These are phyloP conservation scores for Hypanus sabinus DNA, from an alignment of 2,113 vertebrate genomes.

Conservation along the genomic window DNA sequence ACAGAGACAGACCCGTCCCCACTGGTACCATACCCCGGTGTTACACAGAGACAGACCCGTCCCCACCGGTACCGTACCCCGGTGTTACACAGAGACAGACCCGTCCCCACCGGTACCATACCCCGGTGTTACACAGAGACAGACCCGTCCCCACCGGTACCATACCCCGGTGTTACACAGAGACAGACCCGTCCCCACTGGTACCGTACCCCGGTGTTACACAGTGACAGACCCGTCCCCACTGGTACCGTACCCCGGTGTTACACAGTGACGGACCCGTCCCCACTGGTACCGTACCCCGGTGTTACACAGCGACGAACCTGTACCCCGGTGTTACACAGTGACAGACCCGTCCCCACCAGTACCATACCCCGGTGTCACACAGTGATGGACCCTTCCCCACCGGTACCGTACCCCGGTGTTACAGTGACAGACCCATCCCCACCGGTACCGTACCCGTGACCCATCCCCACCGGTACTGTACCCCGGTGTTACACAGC, in stretches of 20 bases:
- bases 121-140: background rate
- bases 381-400: background rate
- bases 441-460: too few species aligned
- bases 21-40: background rate
- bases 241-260: background rate
- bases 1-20: background rate
- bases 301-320: too few species aligned
- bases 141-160: background rate
- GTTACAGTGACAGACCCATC: background rate
- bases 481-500: background rate
- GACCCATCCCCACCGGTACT: background rate
- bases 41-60: too few species aligned
- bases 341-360: too few species aligned
- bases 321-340: too few species aligned
- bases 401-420: background rate
- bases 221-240: background rate
- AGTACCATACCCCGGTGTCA: too few species aligned
- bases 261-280: too few species aligned
- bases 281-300: too few species aligned
- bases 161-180: background rate
- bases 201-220: background rate
- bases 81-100: too few species aligned
- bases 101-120: too few species aligned
- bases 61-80: too few species aligned
- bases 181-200: background rate